Percentiles rank a stretch among this genome's conserved stretches.
These are phyloP conservation scores for Crax fasciolata DNA, from an alignment of 2,797 vertebrate species.

Conservation along the genomic window DNA sequence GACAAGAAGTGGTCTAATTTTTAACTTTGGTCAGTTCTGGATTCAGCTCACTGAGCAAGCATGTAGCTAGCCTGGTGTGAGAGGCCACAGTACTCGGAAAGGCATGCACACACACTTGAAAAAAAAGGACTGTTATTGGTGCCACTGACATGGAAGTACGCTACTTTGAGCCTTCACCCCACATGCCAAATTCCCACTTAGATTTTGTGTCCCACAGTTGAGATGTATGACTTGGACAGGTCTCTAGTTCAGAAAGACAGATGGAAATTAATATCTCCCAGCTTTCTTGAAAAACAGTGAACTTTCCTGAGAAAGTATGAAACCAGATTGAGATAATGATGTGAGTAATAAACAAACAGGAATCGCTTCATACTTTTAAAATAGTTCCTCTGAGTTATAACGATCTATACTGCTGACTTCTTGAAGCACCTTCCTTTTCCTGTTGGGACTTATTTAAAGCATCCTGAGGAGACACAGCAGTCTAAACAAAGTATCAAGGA, in stretches of 20 bases:
- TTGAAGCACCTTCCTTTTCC: conserved; percentile 65
- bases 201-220: not conserved
- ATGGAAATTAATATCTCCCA: not conserved
- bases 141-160: not conserved
- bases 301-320: not conserved
- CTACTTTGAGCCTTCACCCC: not conserved
- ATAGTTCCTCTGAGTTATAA: not conserved
- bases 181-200: not conserved
- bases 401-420: conserved; percentile 40
- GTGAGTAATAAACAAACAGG: conserved; percentile 25
- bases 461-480: conserved; percentile 57
- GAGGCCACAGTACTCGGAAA: not conserved
- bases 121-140: not conserved
- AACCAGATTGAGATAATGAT: not conserved
- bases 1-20: not conserved
- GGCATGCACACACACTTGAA: accelerated
- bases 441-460: conserved; percentile 65
- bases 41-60: not conserved
- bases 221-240: not conserved
- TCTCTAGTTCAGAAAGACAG: not conserved
- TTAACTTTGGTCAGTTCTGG: not conserved
- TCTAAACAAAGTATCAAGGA: conserved; percentile 79
- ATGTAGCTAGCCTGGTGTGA: not conserved
- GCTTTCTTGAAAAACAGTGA: not conserved
- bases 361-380: conserved; percentile 45